Conservation (phyloP, 1,140 invertebrate genomes). For the Tribolium castaneum region DNA sequence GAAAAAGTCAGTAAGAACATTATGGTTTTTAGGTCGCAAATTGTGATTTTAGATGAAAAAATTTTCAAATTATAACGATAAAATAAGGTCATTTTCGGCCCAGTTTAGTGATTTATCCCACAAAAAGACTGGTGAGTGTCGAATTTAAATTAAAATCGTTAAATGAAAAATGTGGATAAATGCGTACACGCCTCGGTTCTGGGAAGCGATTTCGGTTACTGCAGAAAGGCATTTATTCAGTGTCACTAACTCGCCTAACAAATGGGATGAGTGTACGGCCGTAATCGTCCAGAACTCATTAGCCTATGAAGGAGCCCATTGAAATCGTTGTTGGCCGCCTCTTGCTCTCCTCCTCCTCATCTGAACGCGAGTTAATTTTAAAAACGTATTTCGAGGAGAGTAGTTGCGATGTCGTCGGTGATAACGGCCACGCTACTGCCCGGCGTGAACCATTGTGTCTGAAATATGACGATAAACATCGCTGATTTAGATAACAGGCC, state of each 20-base stretch:
- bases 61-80: no score
- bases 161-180: slow-evolving; percentile 28
- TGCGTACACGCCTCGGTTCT: slow-evolving; percentile 19
- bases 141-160: slow-evolving; percentile 31
- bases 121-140: slow-evolving; percentile 81
- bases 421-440: slow-evolving; percentile 54
- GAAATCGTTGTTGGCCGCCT: slow-evolving; percentile 47
- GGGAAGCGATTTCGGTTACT: slow-evolving; percentile 27
- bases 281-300: slow-evolving; percentile 61
- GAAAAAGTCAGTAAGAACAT: no score
- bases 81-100: no score
- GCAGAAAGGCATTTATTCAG: slow-evolving; percentile 56
- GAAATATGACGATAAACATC: slow-evolving; percentile 62
- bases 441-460: slow-evolving; percentile 61
- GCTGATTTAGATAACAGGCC: slow-evolving; percentile 58
- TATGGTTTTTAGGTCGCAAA: no score
- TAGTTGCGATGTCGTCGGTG: slow-evolving; percentile 51
- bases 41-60: no score
- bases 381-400: slow-evolving; percentile 58
- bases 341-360: neutral
- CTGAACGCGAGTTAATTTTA: slow-evolving; percentile 59
- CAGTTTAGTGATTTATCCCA: no score
- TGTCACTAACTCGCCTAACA: slow-evolving; percentile 60
- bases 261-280: slow-evolving; percentile 58
- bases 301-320: slow-evolving; percentile 61